Conservation (phyloP, 2,797 vertebrate species). For the Rhynchotus rufescens region DNA sequence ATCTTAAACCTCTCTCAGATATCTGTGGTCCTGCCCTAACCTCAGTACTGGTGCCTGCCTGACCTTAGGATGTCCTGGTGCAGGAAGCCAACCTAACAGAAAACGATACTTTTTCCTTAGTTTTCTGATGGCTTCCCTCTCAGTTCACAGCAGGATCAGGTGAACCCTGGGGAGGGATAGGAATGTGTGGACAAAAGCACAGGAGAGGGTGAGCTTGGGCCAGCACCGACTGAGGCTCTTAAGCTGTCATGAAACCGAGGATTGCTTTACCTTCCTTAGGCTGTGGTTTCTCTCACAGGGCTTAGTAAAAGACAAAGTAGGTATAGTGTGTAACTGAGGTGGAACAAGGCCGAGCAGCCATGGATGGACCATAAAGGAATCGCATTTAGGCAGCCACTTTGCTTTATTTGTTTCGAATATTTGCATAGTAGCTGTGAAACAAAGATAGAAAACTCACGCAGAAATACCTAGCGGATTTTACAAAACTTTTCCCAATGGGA, state of each 20-base stretch:
- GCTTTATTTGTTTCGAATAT: neutral
- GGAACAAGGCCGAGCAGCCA: neutral
- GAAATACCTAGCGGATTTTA: neutral
- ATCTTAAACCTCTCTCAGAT: neutral
- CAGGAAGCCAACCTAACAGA: neutral
- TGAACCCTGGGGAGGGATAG: neutral
- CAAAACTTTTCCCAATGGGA: neutral
- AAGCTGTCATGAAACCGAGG: neutral
- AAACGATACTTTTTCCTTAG: neutral
- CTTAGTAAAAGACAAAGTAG: neutral
- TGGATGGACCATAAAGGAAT: neutral
- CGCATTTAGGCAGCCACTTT: accelerated
- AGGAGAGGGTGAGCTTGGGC: neutral
- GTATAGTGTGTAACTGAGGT: neutral
- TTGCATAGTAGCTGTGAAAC: neutral
- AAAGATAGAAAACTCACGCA: neutral
- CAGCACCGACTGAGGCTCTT: neutral
- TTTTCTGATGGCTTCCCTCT: neutral
- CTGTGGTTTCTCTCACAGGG: neutral
- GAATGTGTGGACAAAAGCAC: neutral
- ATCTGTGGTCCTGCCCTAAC: neutral
- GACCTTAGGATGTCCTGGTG: neutral
- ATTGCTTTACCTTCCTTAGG: neutral
- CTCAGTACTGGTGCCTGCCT: neutral
- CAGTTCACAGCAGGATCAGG: neutral